These are phyloP conservation scores for Falcunculus frontatus DNA, from an alignment of 2,113 vertebrate genomes.

Conservation along the genomic window DNA sequence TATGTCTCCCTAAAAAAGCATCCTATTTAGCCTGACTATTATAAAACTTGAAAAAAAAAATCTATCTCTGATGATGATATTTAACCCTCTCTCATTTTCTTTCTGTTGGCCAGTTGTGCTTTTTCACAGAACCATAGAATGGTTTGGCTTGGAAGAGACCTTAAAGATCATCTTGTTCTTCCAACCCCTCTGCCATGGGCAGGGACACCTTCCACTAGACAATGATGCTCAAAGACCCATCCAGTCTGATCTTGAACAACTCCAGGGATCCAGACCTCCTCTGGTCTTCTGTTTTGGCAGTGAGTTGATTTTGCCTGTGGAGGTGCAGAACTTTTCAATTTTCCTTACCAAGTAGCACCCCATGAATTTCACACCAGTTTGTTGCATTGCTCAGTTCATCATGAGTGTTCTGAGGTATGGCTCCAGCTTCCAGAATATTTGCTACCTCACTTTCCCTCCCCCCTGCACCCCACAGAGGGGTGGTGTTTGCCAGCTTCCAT, in stretches of 20 bases:
- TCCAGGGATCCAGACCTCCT: not conserved
- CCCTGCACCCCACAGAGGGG: fast-evolving
- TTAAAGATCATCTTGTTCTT: not conserved
- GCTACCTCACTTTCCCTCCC: not conserved
- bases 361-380: not conserved
- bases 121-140: not conserved
- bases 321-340: not conserved
- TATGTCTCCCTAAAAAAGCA: not conserved
- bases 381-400: not conserved
- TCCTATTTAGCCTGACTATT: not conserved
- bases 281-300: not conserved
- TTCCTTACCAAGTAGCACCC: not conserved
- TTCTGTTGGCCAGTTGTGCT: not conserved
- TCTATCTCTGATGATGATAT: not conserved
- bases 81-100: not conserved
- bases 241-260: not conserved
- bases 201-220: not conserved
- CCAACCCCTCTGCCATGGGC: too few species aligned
- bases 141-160: not conserved
- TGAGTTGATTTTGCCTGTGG: not conserved
- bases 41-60: not conserved
- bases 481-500: not conserved
- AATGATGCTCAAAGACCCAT: not conserved
- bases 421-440: not conserved
- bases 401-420: not conserved